These are phyloP conservation scores for Holacanthella duospinosa DNA, from an alignment of 2,888 invertebrate species.

Conservation along the genomic window DNA sequence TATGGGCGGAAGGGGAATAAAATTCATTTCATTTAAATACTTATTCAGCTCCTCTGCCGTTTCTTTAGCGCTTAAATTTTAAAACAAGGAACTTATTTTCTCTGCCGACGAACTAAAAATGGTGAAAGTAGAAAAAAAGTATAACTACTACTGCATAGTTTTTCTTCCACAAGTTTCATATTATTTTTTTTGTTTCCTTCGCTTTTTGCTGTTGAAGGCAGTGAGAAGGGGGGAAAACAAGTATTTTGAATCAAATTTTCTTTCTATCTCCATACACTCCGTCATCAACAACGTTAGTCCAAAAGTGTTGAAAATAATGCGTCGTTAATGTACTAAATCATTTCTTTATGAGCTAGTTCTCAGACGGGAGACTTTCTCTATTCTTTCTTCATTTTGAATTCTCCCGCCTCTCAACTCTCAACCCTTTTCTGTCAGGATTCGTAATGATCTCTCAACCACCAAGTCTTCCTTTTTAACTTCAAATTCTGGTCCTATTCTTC, in stretches of 20 bases:
- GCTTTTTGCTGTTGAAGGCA: too few species aligned
- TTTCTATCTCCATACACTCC: too few species aligned
- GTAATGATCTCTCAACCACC: background rate
- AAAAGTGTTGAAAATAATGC: background rate
- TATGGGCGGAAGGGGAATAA: constrained; percentile 1
- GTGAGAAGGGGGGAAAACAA: background rate
- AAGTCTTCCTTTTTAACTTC: too few species aligned
- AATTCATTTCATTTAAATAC: constrained; percentile 4
- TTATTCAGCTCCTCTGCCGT: background rate
- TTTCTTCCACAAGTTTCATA: too few species aligned
- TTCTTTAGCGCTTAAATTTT: too few species aligned
- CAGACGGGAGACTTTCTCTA: too few species aligned
- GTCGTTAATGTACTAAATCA: background rate
- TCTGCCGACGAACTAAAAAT: background rate
- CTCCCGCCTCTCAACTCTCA: background rate
- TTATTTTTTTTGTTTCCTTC: too few species aligned
- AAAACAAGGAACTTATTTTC: too few species aligned
- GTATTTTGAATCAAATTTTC: background rate
- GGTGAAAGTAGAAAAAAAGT: background rate
- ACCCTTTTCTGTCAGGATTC: background rate
- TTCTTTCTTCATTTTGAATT: background rate
- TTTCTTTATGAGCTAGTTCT: background rate
- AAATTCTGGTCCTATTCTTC: too few species aligned
- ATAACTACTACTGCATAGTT: background rate
- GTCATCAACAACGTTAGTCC: background rate